phyloP scores from a whole-genome alignment of 2,113 vertebrate genomes.

The Anser brachyrhynchus region DNA sequence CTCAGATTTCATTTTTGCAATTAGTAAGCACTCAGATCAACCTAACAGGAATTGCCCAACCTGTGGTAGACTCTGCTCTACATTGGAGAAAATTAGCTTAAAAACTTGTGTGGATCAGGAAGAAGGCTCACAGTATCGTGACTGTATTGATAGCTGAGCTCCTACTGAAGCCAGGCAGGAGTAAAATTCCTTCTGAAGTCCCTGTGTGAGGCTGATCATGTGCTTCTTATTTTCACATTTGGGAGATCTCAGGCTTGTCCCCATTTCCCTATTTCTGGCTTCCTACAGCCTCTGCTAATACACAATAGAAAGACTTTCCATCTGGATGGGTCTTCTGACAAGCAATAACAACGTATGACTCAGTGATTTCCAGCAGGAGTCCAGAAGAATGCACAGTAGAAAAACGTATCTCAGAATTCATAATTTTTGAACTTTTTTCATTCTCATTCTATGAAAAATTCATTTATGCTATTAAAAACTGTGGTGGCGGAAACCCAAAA shows the following conservation, averaged over 20 bases:
- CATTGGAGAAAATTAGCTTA: background rate
- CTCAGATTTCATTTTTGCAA: background rate
- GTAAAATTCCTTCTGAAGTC: background rate
- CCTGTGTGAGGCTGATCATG: background rate
- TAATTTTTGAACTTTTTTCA: conserved; percentile 36
- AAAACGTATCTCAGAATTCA: background rate
- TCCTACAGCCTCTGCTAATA: background rate
- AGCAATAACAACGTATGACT: conserved; percentile 28
- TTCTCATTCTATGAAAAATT: conserved; percentile 60
- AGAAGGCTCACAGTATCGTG: accelerated
- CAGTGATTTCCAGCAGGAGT: conserved; percentile 15
- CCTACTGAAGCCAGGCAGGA: background rate
- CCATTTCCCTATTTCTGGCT: background rate
- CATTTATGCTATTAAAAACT: conserved; percentile 62
- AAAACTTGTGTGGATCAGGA: background rate
- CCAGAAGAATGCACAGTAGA: conserved; percentile 9
- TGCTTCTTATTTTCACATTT: background rate
- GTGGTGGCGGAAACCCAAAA: conserved; percentile 50
- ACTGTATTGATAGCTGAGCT: background rate
- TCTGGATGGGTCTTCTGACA: conserved; percentile 24
- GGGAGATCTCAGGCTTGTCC: background rate
- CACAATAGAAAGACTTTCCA: conserved; percentile 34
- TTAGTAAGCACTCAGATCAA: background rate
- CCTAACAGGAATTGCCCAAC: background rate
- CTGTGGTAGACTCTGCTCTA: background rate